These are phyloP conservation scores for Pterocles orientalis DNA, from an alignment of 2,113 vertebrate species.

Conservation along the genomic window DNA sequence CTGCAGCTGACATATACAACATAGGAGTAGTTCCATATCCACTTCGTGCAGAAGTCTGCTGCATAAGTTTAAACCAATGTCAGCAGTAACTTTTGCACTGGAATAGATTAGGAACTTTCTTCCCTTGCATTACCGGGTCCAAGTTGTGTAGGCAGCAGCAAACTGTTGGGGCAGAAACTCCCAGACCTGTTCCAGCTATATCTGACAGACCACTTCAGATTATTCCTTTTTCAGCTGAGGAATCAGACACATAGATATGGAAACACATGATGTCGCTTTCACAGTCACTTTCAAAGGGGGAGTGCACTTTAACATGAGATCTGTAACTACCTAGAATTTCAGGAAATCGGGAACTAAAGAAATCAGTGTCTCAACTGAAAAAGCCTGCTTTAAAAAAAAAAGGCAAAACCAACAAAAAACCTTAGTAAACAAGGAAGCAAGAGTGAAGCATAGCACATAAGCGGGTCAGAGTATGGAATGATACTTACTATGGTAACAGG, in stretches of 20 bases:
- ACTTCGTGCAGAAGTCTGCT: neutral
- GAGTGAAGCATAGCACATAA: constrained; percentile 81
- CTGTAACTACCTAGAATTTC: neutral
- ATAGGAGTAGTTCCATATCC: neutral
- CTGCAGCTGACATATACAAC: neutral
- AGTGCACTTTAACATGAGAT: neutral
- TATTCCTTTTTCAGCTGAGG: constrained; percentile 20
- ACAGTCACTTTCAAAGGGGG: neutral
- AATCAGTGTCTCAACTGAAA: constrained; percentile 36
- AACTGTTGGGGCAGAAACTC: constrained; percentile 5
- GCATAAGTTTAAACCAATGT: neutral
- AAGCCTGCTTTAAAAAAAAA: neutral
- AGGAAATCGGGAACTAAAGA: neutral
- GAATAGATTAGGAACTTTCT: neutral
- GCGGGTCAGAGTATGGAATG: constrained; percentile 77
- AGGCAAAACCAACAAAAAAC: constrained; percentile 1
- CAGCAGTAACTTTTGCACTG: neutral
- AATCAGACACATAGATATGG: constrained; percentile 29
- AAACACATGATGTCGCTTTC: constrained; percentile 11
- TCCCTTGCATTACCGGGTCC: neutral
- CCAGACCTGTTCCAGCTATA: neutral
- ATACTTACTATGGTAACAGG: constrained; percentile 99
- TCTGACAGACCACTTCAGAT: constrained; percentile 31
- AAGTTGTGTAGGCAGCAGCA: neutral
- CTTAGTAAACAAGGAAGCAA: constrained; percentile 66